Evolutionary conservation across 2,113 vertebrate genomes (phyloP), one percentile per base, ranked within the genome.

Genomic region (Cricetomys ansorgei): DNA sequence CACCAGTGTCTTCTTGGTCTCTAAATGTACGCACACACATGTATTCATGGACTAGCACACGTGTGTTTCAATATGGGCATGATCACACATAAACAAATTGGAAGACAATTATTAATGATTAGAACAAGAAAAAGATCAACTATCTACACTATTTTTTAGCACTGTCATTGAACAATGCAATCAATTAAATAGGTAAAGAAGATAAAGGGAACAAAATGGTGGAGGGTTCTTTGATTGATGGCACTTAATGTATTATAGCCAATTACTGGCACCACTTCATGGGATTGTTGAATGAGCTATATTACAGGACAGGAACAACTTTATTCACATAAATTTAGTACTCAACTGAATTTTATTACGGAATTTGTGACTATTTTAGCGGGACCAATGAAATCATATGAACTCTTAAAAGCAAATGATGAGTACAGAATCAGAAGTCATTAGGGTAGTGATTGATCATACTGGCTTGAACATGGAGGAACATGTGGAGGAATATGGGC

Each of bases 401-500:
- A 92, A 64, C 3, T 5, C 6, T 77, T 27, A 50, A 70, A 45
- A 55, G 5, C 15, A 55, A n/a, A 70, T 27, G 34, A 77, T 2
- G 13, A 57, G 31, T 1, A 76, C 5, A 75, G 67, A 31, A 53
- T 48, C 27, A 76, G n/a, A 43, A 55, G 7, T 53, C 16, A 64
- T 16, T 17, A n/a, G 16, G 11, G 16, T 83, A 69, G 31, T 29
- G 9, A 11, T 0, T 43, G 0, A 4, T n/a, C 5, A 48, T 13
- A 8, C 4, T 80, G 11, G 29, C 7, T 72, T 72, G 5, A 96
- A 5, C 1, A 9, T 72, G 16, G 16, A 90, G 16, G 16, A 43
- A 7, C 1, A 48, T 43, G 0, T 53, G 10, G 6, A 21, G n/a
- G 15, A 8, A 62, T 40, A 16, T 10, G 3, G 9, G 4, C 1